phyloP scores from a whole-genome alignment of 2,113 vertebrate species.

The Hypomesus transpacificus region DNA sequence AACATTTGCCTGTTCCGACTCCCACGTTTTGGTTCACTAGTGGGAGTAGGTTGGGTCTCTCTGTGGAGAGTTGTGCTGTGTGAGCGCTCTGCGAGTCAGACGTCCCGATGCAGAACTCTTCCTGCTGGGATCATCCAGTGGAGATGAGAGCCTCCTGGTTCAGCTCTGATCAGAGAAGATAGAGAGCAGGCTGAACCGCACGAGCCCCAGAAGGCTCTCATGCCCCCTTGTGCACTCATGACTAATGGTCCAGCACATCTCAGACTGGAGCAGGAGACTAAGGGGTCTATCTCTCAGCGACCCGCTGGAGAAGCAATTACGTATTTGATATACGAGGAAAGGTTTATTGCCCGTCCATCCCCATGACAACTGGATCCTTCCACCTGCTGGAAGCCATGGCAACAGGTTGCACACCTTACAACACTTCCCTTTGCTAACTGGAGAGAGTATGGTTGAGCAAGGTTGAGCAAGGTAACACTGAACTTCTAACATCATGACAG shows the following conservation, averaged over 20 bases:
- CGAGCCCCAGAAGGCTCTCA: too few relatives aligned
- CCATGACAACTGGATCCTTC: not conserved
- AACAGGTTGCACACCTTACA: conserved; percentile 2
- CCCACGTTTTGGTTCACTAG: not conserved
- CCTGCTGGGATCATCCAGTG: not conserved
- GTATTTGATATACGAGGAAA: not conserved
- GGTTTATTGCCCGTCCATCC: not conserved
- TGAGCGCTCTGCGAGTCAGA: not conserved
- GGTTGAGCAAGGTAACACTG: not conserved
- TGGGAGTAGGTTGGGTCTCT: not conserved
- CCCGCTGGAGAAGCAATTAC: too few relatives aligned
- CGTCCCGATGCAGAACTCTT: not conserved
- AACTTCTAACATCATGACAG: not conserved
- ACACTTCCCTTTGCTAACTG: conserved; percentile 1
- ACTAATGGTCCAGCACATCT: too few relatives aligned
- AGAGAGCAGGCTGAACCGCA: too few relatives aligned
- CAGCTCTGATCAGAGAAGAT: too few relatives aligned
- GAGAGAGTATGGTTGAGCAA: not conserved
- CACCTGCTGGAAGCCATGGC: not conserved
- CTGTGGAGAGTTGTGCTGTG: not conserved
- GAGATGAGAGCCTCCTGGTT: not conserved
- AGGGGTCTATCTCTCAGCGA: too few relatives aligned
- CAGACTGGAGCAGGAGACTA: too few relatives aligned
- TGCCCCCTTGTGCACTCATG: too few relatives aligned
- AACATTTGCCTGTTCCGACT: not conserved